These are phyloP conservation scores for Acrocephalus arundinaceus DNA, from an alignment of 2,113 vertebrate species.

Conservation along the genomic window DNA sequence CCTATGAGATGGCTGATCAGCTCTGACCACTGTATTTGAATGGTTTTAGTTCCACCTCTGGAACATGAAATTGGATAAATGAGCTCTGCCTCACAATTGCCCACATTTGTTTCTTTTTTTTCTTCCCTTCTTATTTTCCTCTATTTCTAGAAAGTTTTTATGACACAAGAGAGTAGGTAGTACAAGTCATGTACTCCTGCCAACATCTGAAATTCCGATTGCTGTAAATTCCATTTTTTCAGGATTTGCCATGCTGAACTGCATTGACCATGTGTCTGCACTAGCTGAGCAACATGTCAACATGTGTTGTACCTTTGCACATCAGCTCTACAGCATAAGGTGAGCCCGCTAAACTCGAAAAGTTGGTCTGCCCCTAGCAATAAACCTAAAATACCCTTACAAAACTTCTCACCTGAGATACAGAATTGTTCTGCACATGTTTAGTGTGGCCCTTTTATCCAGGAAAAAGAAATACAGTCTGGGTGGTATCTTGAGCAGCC, in stretches of 20 bases:
- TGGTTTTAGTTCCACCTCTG: not conserved
- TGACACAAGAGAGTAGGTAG: not conserved
- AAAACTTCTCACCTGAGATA: not conserved
- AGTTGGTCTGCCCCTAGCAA: not conserved
- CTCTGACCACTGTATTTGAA: not conserved
- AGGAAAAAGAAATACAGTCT: not conserved
- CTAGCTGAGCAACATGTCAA: not conserved
- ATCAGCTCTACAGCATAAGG: not conserved
- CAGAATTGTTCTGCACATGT: not conserved
- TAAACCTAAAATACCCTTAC: not conserved
- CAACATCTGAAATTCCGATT: not conserved
- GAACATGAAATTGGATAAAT: not conserved
- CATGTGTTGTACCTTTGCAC: not conserved
- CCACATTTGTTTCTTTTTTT: not conserved
- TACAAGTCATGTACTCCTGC: not conserved
- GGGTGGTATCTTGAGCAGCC: not conserved
- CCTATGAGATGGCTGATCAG: fast-evolving
- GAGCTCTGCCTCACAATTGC: not conserved
- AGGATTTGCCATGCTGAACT: not conserved
- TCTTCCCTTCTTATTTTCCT: not conserved
- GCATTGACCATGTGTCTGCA: not conserved
- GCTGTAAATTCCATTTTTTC: not conserved
- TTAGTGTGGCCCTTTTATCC: not conserved
- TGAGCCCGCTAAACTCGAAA: not conserved
- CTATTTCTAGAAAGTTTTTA: not conserved